Conservation (phyloP, 2,888 invertebrate genomes). For the Nomada fucata region DNA sequence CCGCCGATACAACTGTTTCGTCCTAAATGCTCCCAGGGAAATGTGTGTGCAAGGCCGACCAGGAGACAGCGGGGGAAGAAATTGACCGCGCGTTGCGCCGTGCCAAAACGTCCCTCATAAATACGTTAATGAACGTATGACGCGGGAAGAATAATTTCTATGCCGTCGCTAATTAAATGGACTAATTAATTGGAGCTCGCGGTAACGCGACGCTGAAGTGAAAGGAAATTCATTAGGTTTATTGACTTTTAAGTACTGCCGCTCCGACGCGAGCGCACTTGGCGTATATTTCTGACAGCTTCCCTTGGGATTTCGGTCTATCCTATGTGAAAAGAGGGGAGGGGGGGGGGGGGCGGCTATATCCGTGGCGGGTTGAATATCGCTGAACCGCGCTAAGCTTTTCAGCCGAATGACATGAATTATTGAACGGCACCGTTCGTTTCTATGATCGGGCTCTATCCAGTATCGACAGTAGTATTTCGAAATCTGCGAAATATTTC, state of each 20-base stretch:
- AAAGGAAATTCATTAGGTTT: slow-evolving; percentile 28
- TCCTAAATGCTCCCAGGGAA: neutral
- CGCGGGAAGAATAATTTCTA: neutral
- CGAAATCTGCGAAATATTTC: slow-evolving; percentile 51
- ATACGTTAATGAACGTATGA: neutral
- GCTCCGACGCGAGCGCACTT: neutral
- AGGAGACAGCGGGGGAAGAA: neutral
- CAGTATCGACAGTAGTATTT: slow-evolving; percentile 68
- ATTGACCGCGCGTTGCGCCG: too few relatives aligned
- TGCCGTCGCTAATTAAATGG: slow-evolving; percentile 33
- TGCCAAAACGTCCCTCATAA: neutral
- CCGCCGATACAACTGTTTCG: neutral
- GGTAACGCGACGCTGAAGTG: slow-evolving; percentile 3
- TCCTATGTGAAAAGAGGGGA: slow-evolving; percentile 25
- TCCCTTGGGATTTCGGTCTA: slow-evolving; percentile 40
- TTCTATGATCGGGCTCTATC: slow-evolving; percentile 59
- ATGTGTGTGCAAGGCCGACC: neutral
- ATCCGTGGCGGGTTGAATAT: slow-evolving; percentile 38
- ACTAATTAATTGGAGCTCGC: slow-evolving; percentile 1
- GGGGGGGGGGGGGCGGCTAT: too few relatives aligned
- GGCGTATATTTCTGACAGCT: slow-evolving; percentile 27
- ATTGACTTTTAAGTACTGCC: slow-evolving; percentile 33
- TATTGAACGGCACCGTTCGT: slow-evolving; percentile 64
- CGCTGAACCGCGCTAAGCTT: slow-evolving; percentile 60
- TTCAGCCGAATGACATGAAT: slow-evolving; percentile 69